phyloP scores from a whole-genome alignment of 2,113 vertebrate genomes.

The Phrynosoma blainvillii region DNA sequence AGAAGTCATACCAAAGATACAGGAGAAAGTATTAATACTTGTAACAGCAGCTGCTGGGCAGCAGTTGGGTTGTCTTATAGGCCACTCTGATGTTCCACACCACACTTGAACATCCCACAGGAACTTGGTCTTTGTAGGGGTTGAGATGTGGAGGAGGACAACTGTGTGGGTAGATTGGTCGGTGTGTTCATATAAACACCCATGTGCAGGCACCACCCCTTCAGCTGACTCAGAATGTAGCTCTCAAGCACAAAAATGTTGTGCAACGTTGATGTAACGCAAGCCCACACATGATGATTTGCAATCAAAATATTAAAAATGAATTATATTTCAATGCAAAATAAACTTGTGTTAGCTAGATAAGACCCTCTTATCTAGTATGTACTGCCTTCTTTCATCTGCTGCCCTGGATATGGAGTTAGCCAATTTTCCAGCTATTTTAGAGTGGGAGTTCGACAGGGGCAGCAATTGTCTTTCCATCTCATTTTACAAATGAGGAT shows the following conservation, averaged over 20 bases:
- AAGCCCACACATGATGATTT: background rate
- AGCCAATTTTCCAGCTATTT: background rate
- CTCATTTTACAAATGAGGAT: background rate
- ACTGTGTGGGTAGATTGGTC: too few relatives aligned
- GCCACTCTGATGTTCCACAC: background rate
- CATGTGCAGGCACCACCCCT: too few relatives aligned
- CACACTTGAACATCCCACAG: background rate
- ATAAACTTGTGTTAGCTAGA: background rate
- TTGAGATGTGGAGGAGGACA: too few relatives aligned
- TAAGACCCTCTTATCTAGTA: accelerated
- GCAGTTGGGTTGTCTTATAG: background rate
- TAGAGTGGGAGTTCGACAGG: background rate
- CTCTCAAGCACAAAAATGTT: too few relatives aligned
- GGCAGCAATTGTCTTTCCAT: background rate
- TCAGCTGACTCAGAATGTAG: too few relatives aligned
- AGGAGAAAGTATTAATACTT: background rate
- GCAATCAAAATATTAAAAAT: background rate
- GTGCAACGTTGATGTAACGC: background rate
- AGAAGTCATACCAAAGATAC: background rate
- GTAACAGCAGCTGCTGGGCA: background rate
- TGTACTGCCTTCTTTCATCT: background rate
- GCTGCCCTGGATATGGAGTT: accelerated
- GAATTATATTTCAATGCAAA: background rate
- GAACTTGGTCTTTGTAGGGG: background rate
- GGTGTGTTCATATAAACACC: too few relatives aligned